These are phyloP conservation scores for Melanaphis sacchari DNA, from an alignment of 1,140 invertebrate genomes.

Conservation along the genomic window DNA sequence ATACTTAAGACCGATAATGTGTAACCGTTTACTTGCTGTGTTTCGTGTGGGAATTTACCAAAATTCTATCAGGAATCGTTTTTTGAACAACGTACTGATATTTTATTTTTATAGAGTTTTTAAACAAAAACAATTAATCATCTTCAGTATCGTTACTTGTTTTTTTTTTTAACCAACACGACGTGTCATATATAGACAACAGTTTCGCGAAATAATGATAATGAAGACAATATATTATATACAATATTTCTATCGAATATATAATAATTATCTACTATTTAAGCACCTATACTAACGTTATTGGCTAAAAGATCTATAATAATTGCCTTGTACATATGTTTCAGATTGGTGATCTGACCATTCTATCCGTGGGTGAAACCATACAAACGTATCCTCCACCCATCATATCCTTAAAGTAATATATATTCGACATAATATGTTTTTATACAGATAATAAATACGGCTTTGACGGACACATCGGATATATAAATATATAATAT, in stretches of 20 bases:
- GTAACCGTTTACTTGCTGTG: no score
- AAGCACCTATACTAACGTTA: no score
- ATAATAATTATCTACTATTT: no score
- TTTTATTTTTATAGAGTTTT: neutral
- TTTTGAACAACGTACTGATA: neutral
- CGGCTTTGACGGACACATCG: neutral
- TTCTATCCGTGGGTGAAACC: constrained; percentile 28
- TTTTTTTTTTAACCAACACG: neutral
- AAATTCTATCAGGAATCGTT: neutral
- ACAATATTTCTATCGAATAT: neutral
- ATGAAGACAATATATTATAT: neutral
- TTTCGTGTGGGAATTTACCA: no score
- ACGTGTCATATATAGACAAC: neutral
- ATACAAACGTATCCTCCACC: neutral
- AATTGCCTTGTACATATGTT: constrained; percentile 8
- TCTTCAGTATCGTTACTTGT: neutral
- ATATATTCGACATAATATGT: neutral
- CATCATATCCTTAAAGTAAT: neutral
- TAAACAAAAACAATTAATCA: neutral
- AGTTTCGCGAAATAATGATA: neutral
- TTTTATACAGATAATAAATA: neutral
- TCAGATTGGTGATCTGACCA: constrained; percentile 51
- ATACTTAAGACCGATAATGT: no score
- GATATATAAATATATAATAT: neutral
- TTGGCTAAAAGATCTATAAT: neutral